Percentiles rank a stretch among this genome's conserved stretches.
These are phyloP conservation scores for Arothron firmamentum DNA, from an alignment of 2,113 vertebrate genomes.

Conservation along the genomic window DNA sequence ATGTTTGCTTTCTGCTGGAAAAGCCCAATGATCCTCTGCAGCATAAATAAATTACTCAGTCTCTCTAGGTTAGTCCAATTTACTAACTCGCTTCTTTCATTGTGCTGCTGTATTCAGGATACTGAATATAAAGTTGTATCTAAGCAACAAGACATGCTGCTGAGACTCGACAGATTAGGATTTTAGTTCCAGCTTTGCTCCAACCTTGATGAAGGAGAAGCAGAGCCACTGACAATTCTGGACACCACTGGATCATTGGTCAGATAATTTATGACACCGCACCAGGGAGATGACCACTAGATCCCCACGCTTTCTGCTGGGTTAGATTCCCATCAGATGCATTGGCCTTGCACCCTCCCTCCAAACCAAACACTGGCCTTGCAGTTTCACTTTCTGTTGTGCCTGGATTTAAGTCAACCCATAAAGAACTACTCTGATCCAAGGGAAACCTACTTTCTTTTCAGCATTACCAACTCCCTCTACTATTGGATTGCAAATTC, in stretches of 20 bases:
- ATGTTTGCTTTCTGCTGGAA: background rate
- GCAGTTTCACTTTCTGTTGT: background rate
- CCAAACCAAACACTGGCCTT: constrained; percentile 15
- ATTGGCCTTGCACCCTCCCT: constrained; percentile 7
- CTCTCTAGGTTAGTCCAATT: no score
- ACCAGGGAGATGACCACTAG: constrained; percentile 38
- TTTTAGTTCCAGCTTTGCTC: constrained; percentile 38
- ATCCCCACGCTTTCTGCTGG: constrained; percentile 45
- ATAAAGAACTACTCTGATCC: background rate
- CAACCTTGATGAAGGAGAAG: constrained; percentile 59
- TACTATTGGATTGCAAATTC: background rate
- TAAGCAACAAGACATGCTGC: constrained; percentile 55
- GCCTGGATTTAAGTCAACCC: no score
- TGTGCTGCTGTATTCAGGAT: constrained; percentile 23
- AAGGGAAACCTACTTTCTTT: no score
- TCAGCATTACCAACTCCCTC: no score
- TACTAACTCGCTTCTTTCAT: background rate
- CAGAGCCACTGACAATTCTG: constrained; percentile 50
- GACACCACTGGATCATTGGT: constrained; percentile 69
- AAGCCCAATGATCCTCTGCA: background rate
- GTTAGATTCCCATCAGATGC: constrained; percentile 45
- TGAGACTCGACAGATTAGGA: constrained; percentile 7
- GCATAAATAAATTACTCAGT: background rate
- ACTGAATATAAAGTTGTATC: constrained; percentile 47
- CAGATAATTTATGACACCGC: constrained; percentile 69